phyloP scores from a whole-genome alignment of 2,797 vertebrate species.

The Falco naumanni region DNA sequence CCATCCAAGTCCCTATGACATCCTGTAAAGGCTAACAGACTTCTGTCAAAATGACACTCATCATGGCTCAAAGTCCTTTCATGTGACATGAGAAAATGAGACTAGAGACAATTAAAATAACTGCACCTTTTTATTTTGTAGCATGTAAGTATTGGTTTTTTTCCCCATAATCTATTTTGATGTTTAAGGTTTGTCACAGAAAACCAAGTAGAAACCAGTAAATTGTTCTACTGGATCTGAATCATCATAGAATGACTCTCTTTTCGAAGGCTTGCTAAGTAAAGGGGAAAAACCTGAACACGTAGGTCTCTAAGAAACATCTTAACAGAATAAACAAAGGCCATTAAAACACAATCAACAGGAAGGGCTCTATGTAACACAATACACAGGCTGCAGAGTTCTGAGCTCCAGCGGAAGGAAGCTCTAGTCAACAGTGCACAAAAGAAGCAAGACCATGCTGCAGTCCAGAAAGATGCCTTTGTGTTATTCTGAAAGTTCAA shows the following conservation, averaged over 20 bases:
- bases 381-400: conserved; percentile 60
- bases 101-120: not conserved
- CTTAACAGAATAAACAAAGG: conserved; percentile 74
- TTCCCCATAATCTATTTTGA: not conserved
- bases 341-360: conserved; percentile 76
- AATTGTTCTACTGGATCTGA: not conserved
- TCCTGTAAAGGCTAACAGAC: not conserved
- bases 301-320: conserved; percentile 67
- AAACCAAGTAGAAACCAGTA: not conserved
- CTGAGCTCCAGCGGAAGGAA: conserved; percentile 55
- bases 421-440: conserved; percentile 30
- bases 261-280: no score
- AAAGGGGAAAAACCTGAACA: not conserved
- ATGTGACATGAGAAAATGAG: not conserved
- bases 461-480: not conserved
- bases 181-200: not conserved
- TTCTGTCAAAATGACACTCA: not conserved
- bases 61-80: not conserved
- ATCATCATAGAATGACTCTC: not conserved
- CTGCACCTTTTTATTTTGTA: not conserved
- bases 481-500: not conserved
- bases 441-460: conserved; percentile 1
- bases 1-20: not conserved
- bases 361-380: conserved; percentile 71
- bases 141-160: not conserved